Percentiles rank a stretch among this genome's conserved stretches.
Conservation (phyloP, 2,888 invertebrate species). For the Adelognathus sp. region DNA sequence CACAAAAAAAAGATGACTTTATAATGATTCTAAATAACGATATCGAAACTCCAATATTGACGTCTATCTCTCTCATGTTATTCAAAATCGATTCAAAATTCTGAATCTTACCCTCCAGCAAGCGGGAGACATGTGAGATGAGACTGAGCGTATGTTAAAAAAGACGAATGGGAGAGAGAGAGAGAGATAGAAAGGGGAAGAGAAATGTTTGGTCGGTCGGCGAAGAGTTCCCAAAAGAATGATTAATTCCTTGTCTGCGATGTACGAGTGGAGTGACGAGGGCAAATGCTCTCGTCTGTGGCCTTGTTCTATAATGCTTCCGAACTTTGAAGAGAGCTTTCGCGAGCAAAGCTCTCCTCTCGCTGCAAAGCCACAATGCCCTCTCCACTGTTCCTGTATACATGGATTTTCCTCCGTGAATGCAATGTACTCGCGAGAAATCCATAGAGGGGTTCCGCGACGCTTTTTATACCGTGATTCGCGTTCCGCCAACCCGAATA, state of each 20-base stretch:
- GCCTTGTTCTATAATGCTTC: slow-evolving; percentile 38
- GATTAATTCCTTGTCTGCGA: slow-evolving; percentile 35
- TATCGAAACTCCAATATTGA: too few species aligned
- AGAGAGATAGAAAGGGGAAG: too few species aligned
- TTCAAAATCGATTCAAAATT: neutral
- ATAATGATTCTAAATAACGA: too few species aligned
- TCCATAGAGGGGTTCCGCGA: neutral
- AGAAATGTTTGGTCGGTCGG: neutral
- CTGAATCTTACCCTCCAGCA: neutral
- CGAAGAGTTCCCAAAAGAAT: slow-evolving; percentile 39
- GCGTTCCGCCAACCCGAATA: slow-evolving; percentile 1
- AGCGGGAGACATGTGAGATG: neutral
- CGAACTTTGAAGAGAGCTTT: slow-evolving; percentile 39
- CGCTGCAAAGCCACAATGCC: slow-evolving; percentile 34
- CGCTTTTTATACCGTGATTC: slow-evolving; percentile 27
- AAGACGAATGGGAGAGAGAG: neutral
- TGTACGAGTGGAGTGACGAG: neutral
- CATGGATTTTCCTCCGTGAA: neutral
- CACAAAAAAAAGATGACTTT: too few species aligned
- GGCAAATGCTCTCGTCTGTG: slow-evolving; percentile 34
- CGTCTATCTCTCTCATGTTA: neutral
- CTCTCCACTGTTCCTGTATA: neutral
- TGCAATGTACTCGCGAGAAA: neutral
- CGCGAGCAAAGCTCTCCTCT: slow-evolving; percentile 25
- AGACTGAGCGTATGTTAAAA: neutral